Conservation (phyloP, 2,888 invertebrate genomes). For the Idaea straminata region DNA sequence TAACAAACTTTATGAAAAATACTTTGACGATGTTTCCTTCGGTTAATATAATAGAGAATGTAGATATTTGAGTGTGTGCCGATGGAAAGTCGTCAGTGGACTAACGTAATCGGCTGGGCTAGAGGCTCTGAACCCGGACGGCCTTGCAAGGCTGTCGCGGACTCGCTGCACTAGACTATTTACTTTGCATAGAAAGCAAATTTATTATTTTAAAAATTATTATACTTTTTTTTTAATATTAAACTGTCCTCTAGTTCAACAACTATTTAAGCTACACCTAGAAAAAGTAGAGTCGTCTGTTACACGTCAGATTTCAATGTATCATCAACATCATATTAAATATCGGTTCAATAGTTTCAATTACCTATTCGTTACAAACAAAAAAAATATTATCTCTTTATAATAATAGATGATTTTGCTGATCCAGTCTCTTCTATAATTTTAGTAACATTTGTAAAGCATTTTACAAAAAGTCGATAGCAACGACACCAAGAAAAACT, state of each 20-base stretch:
- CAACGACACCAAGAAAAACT: background rate
- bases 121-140: conserved; percentile 32
- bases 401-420: background rate
- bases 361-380: too few species aligned
- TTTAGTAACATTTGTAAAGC: background rate
- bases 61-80: background rate
- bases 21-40: conserved; percentile 6
- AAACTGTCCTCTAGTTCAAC: too few species aligned
- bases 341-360: too few species aligned
- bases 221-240: background rate
- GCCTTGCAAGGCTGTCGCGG: conserved; percentile 47
- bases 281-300: too few species aligned
- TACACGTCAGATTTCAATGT: too few species aligned
- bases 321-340: too few species aligned
- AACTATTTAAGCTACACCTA: too few species aligned
- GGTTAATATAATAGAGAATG: background rate
- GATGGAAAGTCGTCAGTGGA: background rate
- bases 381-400: too few species aligned
- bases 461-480: background rate
- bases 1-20: conserved; percentile 9
- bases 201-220: too few species aligned
- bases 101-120: background rate
- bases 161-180: background rate
- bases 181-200: background rate
- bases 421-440: background rate